Conservation (phyloP, 1,140 invertebrate species). For the Bombus sylvicola region DNA sequence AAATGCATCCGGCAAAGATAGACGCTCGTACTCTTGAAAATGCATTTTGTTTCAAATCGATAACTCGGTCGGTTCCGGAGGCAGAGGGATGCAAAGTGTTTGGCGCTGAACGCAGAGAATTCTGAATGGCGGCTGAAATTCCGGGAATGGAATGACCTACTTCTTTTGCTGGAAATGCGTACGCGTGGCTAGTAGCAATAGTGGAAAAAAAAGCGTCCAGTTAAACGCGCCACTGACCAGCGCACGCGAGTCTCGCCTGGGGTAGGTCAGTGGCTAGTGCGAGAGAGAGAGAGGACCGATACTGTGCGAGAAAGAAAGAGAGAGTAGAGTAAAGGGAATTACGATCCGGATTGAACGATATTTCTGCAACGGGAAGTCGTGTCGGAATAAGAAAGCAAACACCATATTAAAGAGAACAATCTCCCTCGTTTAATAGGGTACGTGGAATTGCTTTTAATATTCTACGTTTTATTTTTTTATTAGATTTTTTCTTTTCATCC, state of each 20-base stretch:
- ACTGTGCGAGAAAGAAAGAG: neutral
- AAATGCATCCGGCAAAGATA: neutral
- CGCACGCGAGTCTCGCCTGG: neutral
- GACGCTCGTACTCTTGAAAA: neutral
- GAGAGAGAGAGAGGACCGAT: neutral
- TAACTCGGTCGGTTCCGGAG: neutral
- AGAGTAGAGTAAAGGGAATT: neutral
- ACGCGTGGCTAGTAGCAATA: conserved; percentile 2
- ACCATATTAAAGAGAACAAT: too few relatives aligned
- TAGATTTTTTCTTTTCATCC: too few relatives aligned
- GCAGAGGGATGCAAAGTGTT: neutral
- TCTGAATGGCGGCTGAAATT: neutral
- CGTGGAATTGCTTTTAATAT: neutral
- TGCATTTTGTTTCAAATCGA: neutral
- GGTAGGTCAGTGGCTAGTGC: too few relatives aligned
- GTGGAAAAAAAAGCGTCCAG: neutral
- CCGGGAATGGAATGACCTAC: neutral
- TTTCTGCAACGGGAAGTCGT: neutral
- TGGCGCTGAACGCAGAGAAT: neutral
- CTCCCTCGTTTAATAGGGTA: neutral
- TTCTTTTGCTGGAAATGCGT: neutral
- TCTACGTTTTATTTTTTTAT: neutral
- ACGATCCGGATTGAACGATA: neutral
- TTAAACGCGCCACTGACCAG: neutral
- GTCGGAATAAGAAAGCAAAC: neutral